Base-by-base conservation (phyloP, 2,797 vertebrate species). In the Calcarius lapponicus region DNA sequence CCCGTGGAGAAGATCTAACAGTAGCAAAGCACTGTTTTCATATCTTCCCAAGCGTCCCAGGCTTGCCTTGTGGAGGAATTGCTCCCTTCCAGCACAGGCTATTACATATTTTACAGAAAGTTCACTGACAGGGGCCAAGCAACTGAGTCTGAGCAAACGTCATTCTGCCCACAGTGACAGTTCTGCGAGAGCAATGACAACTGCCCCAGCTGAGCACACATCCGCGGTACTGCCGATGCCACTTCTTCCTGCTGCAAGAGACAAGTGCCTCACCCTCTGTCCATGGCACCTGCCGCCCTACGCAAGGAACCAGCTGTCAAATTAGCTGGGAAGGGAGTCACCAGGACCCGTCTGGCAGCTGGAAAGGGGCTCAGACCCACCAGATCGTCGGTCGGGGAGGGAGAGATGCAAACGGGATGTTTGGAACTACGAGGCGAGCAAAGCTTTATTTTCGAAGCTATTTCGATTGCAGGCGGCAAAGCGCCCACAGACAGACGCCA, bases 81-180 rank as follows among this genome's bases (percentile, higher is more conserved):
- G 29, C 42, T 62, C 78, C 26, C 38, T 84, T 40, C 24, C 42
- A 64, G 73, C 2, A 1, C 56, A 24, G 29, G 28, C 48, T 86
- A 13, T 10, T 31, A 14, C 0, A 15, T 11, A 24, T 53, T 83
- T 86, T 22, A 84, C 60, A 67, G 38, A 69, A 53, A 69, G 48
- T 48, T 85, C 19, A 15, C 43, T 2, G 43, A 84, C 17, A 4
- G 53, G 53, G 43, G 43, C 40, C 18, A 28, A 79, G 56, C 67
- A 48, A 50, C 21, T 0, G 1, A 29, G 42, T 38, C 32, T 2
- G 0, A 38, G 31, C 22, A 32, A 32, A 20, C 0, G 2, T 12
- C 45, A 66, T 1, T 61, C 74, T 74, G 21, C 31, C 31, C 38
- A 20, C 26, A 11, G 19, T 2, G 24, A 28, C 62, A 56, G 64